phyloP scores from a whole-genome alignment of 1,140 invertebrate species.

The Pantala flavescens region DNA sequence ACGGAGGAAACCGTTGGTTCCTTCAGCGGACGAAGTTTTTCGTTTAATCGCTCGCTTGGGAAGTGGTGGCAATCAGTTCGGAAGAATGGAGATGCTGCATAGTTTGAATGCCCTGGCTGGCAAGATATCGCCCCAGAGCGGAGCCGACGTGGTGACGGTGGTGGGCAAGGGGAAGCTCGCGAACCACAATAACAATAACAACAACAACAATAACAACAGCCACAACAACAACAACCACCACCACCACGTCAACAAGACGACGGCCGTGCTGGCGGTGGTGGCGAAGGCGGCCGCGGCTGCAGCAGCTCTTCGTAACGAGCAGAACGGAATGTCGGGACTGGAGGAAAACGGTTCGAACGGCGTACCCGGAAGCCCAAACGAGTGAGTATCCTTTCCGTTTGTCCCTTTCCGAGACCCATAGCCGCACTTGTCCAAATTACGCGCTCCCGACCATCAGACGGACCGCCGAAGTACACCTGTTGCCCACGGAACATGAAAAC shows the following conservation, averaged over 20 bases:
- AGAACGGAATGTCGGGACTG: not conserved
- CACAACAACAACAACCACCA: conserved; percentile 21
- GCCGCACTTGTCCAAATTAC: not conserved
- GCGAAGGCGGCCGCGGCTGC: conserved; percentile 6
- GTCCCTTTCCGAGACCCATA: too few relatives aligned
- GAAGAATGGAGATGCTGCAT: conserved; percentile 24
- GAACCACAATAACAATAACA: conserved; percentile 14
- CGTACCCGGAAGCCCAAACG: not conserved
- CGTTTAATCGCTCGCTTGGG: too few relatives aligned
- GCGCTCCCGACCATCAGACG: not conserved
- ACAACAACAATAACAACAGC: conserved; percentile 20
- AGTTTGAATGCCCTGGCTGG: conserved; percentile 25
- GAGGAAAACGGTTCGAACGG: not conserved
- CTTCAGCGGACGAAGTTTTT: too few relatives aligned
- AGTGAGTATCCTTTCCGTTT: not conserved
- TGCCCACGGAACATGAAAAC: not conserved
- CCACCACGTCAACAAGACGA: conserved; percentile 20
- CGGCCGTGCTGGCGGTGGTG: not conserved
- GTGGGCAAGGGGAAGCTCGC: conserved; percentile 16
- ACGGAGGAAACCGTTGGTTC: too few relatives aligned
- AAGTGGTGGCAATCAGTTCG: too few relatives aligned
- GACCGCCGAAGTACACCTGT: not conserved
- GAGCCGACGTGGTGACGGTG: conserved; percentile 13
- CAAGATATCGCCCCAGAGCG: conserved; percentile 26
- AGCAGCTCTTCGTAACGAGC: not conserved